These are phyloP conservation scores for Lasioglossum malachurum DNA, from an alignment of 2,888 invertebrate genomes.

Conservation along the genomic window DNA sequence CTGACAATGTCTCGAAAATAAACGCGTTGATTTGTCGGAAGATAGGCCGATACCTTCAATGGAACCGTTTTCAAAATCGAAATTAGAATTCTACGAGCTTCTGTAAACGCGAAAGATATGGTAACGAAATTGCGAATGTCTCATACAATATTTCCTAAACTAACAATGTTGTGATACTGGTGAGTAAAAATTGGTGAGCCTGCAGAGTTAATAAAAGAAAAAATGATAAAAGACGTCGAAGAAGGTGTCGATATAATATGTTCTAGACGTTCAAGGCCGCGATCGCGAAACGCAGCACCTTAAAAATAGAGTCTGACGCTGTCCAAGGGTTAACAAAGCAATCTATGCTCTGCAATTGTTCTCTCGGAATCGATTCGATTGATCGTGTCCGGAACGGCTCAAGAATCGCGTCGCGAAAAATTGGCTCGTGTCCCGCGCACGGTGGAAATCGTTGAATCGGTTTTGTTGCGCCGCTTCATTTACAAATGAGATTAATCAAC, in stretches of 20 bases:
- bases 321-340: slow-evolving; percentile 68
- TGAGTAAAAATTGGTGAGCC: neutral
- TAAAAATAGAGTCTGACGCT: slow-evolving; percentile 77
- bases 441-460: neutral
- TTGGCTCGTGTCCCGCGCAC: neutral
- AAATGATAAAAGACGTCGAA: neutral
- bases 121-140: neutral
- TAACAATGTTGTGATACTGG: neutral
- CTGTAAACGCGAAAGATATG: neutral
- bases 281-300: slow-evolving; percentile 39
- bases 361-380: slow-evolving; percentile 52
- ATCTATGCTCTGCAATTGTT: slow-evolving; percentile 73
- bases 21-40: neutral
- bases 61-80: neutral
- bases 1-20: neutral
- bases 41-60: neutral
- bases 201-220: neutral
- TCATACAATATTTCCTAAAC: neutral
- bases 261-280: neutral
- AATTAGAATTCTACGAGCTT: neutral
- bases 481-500: neutral
- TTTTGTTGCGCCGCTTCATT: neutral
- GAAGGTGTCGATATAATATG: neutral
- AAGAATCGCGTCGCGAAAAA: neutral
- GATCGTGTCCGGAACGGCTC: neutral